Evolutionary conservation across 1,140 invertebrate species (phyloP), one percentile per base, ranked within the genome.

Genomic region (Tetranychus cinnabarinus): DNA sequence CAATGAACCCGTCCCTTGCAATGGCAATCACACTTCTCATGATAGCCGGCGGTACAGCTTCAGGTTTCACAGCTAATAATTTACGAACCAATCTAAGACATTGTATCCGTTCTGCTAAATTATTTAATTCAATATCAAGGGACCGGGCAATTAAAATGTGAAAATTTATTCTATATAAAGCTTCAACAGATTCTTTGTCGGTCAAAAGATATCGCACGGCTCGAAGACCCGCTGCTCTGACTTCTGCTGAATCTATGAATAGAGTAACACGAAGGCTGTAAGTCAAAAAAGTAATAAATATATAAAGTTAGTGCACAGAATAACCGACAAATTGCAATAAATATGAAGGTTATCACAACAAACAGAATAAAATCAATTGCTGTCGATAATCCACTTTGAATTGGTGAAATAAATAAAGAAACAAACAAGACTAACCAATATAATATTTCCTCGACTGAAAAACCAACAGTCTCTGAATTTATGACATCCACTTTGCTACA

Each of bases 61-160:
- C 68, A 4, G 84, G 82, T 36, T 80, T 76, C 54, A 86, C 70
- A 2, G 79, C 72, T 34, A 86, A 71, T 31, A 83, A 77, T 64
- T 82, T 80, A 63, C 86, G 74, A 42, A 85, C 81, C 23, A 95
- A 77, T 68, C 88, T 80, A 62, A 93, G 73, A 1, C 87, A 88
- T 74, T 95, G 88, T 50, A 91, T 79, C 36, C 89, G 77, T 71
- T 95, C 90, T 62, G 84, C 80, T 68, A 90, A 85, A 72, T 92
- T 91, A 65, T 85, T 75, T 23, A 79, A 54, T 80, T 74, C 76
- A 55, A 93, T 74, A 73, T 95, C 89, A 68, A 95, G 79, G 66
- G 75, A 77, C 60, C 77, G 75, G 66, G 80, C 80, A 66, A 91
- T 78, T 62, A 90, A 77, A 70, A 82, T 83, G 66, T 86, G 84